Percentiles rank a stretch among this genome's conserved stretches.
Evolutionary conservation across 2,797 vertebrate species (phyloP).

Genomic region (Dendrocincla tyrannina): DNA sequence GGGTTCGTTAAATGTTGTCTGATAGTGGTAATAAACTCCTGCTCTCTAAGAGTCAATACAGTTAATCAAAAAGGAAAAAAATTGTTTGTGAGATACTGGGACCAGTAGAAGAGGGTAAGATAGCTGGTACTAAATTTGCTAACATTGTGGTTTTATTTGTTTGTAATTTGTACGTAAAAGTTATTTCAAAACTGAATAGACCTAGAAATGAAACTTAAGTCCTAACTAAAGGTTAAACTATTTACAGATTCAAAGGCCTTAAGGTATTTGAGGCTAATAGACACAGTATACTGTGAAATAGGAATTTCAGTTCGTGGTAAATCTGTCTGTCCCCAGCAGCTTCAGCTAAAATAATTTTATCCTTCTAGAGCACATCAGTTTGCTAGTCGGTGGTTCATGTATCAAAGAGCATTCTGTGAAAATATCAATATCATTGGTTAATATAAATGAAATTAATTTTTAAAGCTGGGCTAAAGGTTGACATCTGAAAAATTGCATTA

Average conservation of each 20-base stretch:
- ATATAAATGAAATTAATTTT: slow-evolving; percentile 89
- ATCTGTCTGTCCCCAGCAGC: slow-evolving; percentile 75
- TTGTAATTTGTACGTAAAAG: slow-evolving; percentile 12
- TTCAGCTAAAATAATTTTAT: slow-evolving; percentile 79
- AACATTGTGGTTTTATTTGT: background rate
- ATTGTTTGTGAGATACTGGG: background rate
- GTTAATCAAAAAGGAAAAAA: background rate
- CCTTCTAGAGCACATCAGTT: slow-evolving; percentile 77
- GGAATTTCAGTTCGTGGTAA: slow-evolving; percentile 77
- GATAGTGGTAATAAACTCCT: background rate
- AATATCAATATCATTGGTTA: slow-evolving; percentile 87
- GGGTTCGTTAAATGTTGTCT: background rate
- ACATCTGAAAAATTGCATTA: slow-evolving; percentile 88
- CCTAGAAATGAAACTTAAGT: slow-evolving; percentile 59
- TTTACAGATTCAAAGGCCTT: slow-evolving; percentile 72
- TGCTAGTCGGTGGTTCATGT: slow-evolving; percentile 80
- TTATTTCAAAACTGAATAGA: slow-evolving; percentile 37
- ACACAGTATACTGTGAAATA: slow-evolving; percentile 79
- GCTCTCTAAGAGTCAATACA: background rate
- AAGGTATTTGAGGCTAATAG: slow-evolving; percentile 71
- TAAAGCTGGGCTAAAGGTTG: slow-evolving; percentile 87
- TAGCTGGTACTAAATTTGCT: background rate
- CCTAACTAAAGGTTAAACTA: slow-evolving; percentile 61
- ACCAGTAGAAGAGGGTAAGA: background rate
- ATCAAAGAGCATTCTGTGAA: slow-evolving; percentile 82